These are phyloP conservation scores for Meriones unguiculatus DNA, from an alignment of 2,113 vertebrate genomes.

Conservation along the genomic window DNA sequence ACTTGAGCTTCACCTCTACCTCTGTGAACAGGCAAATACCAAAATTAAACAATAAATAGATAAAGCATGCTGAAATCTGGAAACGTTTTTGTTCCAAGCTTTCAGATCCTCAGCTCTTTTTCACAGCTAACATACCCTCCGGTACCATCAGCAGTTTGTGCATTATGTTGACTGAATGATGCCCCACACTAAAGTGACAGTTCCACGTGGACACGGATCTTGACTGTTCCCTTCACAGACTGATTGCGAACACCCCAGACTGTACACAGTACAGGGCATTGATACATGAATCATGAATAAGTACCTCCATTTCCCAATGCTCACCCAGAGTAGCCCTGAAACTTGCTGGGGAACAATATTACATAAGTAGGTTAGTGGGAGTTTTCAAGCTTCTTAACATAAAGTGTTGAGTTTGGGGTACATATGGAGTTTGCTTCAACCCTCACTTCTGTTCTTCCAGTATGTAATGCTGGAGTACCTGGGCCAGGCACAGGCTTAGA, in stretches of 20 bases:
- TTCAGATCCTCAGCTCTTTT: not conserved
- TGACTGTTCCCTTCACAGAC: not conserved
- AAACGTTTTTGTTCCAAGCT: not conserved
- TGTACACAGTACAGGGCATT: not conserved
- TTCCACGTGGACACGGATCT: not conserved
- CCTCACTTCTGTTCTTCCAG: constrained; percentile 3
- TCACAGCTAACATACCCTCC: not conserved
- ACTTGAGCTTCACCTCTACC: not conserved
- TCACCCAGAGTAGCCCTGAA: not conserved
- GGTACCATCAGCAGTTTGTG: not conserved
- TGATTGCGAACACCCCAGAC: not conserved
- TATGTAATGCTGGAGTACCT: constrained; percentile 48
- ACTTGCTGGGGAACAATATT: not conserved
- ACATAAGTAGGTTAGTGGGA: not conserved
- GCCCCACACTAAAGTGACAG: not conserved
- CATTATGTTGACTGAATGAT: not conserved
- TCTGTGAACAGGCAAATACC: not conserved
- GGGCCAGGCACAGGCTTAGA: constrained; percentile 31
- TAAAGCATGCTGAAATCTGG: not conserved
- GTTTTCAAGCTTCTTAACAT: not conserved
- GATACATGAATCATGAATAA: not conserved
- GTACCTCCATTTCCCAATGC: not conserved
- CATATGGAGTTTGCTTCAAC: not conserved
- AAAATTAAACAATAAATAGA: not conserved
- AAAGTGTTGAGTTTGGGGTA: not conserved